Conservation (phyloP, 2,888 invertebrate species). For the Thymelicus lineola region DNA sequence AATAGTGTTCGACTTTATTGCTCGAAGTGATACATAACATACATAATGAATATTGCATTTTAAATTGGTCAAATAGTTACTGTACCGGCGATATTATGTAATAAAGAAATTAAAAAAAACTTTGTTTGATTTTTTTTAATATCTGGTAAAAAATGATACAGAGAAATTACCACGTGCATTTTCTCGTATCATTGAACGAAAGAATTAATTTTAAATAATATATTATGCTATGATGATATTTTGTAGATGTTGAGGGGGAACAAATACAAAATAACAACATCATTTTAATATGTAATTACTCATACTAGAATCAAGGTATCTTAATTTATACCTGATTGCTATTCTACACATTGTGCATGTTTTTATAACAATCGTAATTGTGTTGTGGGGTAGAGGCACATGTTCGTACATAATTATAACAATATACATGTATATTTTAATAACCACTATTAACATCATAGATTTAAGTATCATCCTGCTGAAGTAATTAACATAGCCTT, state of each 20-base stretch:
- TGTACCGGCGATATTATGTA: constrained; percentile 78
- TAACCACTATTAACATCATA: too few relatives aligned
- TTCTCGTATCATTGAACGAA: too few relatives aligned
- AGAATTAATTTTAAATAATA: too few relatives aligned
- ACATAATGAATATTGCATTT: constrained; percentile 75
- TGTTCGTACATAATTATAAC: too few relatives aligned
- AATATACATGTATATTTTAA: too few relatives aligned
- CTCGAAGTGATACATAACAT: constrained; percentile 62
- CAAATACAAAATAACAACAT: neutral
- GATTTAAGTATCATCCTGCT: neutral
- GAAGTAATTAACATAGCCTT: neutral
- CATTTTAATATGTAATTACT: neutral
- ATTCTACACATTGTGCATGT: neutral
- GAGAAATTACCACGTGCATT: too few relatives aligned
- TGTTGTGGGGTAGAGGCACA: neutral
- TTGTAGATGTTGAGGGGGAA: too few relatives aligned
- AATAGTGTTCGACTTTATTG: constrained; percentile 67
- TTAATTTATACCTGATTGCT: neutral
- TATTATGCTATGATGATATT: too few relatives aligned
- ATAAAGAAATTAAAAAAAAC: constrained; percentile 72
- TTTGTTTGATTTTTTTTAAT: neutral
- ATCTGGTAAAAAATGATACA: too few relatives aligned
- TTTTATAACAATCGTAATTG: constrained; percentile 4
- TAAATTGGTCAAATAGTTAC: constrained; percentile 71
- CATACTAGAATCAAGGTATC: neutral